Evolutionary conservation across 2,888 invertebrate genomes (phyloP).

Genomic region (Euplexia lucipara): DNA sequence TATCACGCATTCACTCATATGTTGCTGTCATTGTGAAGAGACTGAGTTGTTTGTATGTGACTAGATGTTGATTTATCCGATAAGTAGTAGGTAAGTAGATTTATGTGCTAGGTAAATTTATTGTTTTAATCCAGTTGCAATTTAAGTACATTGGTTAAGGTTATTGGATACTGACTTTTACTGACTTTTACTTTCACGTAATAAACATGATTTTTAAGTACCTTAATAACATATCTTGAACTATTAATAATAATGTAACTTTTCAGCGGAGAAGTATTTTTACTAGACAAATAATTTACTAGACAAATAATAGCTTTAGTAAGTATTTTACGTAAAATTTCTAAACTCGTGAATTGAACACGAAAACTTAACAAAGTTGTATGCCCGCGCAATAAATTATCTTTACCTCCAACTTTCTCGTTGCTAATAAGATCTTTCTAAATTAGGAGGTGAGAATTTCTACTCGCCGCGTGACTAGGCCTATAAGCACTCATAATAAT

Average conservation of each 20-base stretch:
- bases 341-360: conserved; percentile 24
- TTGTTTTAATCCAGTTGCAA: conserved; percentile 9
- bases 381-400: conserved; percentile 33
- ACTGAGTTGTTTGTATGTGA: conserved; percentile 58
- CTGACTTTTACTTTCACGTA: no score
- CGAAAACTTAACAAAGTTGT: conserved; percentile 20
- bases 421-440: conserved; percentile 40
- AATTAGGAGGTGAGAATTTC: conserved; percentile 40
- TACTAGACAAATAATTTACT: no score
- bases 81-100: conserved; percentile 15
- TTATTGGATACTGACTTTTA: no score
- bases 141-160: no score
- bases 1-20: conserved; percentile 67
- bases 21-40: conserved; percentile 60
- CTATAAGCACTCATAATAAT: neutral
- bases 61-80: conserved; percentile 55
- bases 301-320: no score
- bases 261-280: no score
- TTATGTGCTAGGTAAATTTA: conserved; percentile 11
- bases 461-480: neutral
- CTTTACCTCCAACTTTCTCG: conserved; percentile 18
- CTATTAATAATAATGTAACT: no score
- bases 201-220: no score
- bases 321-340: no score
- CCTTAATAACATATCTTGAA: no score